Conservation (phyloP, 2,888 invertebrate genomes). For the Scrobipalpa atriplicella region DNA sequence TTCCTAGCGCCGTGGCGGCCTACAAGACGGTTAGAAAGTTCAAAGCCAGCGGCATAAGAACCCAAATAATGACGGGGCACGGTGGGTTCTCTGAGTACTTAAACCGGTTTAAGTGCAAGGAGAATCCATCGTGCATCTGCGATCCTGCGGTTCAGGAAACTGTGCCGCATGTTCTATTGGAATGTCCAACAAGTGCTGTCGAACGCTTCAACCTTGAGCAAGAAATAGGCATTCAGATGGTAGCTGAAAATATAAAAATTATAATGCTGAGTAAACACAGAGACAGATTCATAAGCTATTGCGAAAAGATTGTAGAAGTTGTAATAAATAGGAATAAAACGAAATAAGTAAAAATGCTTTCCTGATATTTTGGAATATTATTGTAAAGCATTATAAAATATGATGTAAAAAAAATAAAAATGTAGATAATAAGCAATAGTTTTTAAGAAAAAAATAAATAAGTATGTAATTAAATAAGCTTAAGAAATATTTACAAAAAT, state of each 20-base stretch:
- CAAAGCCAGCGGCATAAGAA: not conserved
- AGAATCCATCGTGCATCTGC: slow-evolving; percentile 24
- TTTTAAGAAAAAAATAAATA: too few species aligned
- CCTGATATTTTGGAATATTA: too few species aligned
- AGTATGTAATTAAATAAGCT: too few species aligned
- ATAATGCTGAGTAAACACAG: not conserved
- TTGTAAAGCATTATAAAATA: too few species aligned
- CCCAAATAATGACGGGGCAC: slow-evolving; percentile 14
- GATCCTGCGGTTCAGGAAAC: not conserved
- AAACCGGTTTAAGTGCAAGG: slow-evolving; percentile 22
- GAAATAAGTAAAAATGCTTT: not conserved
- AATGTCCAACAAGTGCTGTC: not conserved
- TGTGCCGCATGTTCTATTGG: not conserved
- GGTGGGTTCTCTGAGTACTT: slow-evolving; percentile 28
- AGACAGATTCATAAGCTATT: not conserved
- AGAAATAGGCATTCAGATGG: not conserved
- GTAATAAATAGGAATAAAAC: not conserved
- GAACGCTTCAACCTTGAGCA: not conserved
- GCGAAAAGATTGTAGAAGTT: not conserved
- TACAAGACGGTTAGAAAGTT: not conserved
- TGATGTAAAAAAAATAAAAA: too few species aligned
- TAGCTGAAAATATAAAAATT: not conserved
- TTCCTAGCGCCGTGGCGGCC: not conserved
- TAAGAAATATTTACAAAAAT: too few species aligned
- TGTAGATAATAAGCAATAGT: too few species aligned